Conservation (phyloP, 2,113 vertebrate genomes). For the Tragelaphus buxtoni region DNA sequence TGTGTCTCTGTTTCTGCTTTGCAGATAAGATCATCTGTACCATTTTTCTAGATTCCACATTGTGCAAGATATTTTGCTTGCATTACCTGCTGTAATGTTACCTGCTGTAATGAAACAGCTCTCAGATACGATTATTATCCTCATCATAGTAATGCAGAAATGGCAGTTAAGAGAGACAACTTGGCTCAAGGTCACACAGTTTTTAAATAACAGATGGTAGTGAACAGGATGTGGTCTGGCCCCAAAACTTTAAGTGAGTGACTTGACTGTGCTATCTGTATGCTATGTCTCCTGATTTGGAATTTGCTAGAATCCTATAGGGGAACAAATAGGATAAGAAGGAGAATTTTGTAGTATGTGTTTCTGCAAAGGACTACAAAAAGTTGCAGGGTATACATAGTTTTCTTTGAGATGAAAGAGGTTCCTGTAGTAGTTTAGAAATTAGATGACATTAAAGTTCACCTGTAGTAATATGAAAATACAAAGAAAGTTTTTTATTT, state of each 20-base stretch:
- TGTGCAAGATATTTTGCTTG: background rate
- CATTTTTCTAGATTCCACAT: background rate
- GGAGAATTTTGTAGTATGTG: background rate
- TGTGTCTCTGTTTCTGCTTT: background rate
- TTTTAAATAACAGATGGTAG: slow-evolving; percentile 45
- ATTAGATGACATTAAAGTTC: background rate
- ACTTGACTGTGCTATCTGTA: background rate
- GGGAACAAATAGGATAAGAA: background rate
- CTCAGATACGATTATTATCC: background rate
- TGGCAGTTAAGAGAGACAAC: background rate
- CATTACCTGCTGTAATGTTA: background rate
- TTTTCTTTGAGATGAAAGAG: slow-evolving; percentile 9
- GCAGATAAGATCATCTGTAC: background rate
- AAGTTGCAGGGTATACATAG: background rate
- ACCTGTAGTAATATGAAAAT: background rate
- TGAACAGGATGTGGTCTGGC: background rate
- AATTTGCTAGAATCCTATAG: background rate
- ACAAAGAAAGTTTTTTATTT: background rate
- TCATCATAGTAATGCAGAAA: background rate
- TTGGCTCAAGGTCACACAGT: background rate
- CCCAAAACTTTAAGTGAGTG: background rate
- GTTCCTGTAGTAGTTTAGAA: background rate
- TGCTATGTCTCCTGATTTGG: background rate
- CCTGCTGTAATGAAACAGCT: background rate
- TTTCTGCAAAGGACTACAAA: background rate